These are phyloP conservation scores for Otis tarda DNA, from an alignment of 2,113 vertebrate species.

Conservation along the genomic window DNA sequence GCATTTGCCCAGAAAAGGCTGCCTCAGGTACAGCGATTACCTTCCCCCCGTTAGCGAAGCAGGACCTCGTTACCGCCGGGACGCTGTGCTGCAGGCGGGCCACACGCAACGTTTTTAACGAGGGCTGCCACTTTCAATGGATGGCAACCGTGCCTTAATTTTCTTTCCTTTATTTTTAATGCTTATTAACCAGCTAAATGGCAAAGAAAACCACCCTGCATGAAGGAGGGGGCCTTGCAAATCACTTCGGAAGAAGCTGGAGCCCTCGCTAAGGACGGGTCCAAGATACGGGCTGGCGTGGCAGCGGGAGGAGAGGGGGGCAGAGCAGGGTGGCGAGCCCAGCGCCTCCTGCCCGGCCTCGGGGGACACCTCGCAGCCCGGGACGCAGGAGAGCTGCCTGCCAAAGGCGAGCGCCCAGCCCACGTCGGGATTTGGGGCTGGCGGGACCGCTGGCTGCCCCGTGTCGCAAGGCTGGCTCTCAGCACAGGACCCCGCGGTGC, in stretches of 20 bases:
- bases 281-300: too few species aligned
- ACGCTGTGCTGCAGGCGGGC: not conserved
- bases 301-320: not conserved
- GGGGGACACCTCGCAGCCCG: accelerated
- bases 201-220: not conserved
- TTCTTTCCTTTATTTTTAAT: not conserved
- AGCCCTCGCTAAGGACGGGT: accelerated
- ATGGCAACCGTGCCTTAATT: not conserved
- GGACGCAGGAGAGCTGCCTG: not conserved
- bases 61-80: accelerated
- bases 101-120: not conserved
- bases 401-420: accelerated
- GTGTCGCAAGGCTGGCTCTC: accelerated
- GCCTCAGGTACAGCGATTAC: not conserved
- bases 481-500: not conserved
- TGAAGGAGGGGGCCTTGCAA: not conserved
- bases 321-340: not conserved
- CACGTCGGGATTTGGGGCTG: accelerated
- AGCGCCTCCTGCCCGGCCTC: accelerated
- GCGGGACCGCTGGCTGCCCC: not conserved
- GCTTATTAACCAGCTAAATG: not conserved
- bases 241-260: not conserved
- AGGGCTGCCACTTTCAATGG: not conserved
- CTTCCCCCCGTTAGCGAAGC: not conserved
- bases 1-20: not conserved